Conservation (phyloP, 2,888 invertebrate genomes). For the Drosophila testacea region DNA sequence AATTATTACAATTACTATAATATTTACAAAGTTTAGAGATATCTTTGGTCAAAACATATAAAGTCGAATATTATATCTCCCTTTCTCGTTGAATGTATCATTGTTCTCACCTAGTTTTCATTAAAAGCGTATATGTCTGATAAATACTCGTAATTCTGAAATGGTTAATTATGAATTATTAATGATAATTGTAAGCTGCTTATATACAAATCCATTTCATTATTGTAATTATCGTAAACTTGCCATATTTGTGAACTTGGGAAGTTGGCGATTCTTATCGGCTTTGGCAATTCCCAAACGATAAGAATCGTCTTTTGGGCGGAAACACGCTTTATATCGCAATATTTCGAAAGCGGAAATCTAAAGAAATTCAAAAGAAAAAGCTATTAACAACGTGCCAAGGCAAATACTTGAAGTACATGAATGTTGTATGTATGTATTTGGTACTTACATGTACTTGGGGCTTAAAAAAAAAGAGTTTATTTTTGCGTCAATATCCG, state of each 20-base stretch:
- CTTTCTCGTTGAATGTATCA: too few relatives aligned
- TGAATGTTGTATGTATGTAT: too few relatives aligned
- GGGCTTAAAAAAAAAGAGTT: background rate
- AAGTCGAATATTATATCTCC: too few relatives aligned
- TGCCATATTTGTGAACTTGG: background rate
- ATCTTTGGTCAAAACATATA: too few relatives aligned
- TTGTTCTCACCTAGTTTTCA: background rate
- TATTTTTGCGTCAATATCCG: conserved; percentile 64
- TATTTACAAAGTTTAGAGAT: too few relatives aligned
- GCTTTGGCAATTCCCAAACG: conserved; percentile 7
- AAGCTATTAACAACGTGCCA: conserved; percentile 2
- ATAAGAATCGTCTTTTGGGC: conserved; percentile 14
- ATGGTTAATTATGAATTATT: conserved; percentile 6
- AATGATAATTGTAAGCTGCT: conserved; percentile 8
- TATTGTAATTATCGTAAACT: conserved; percentile 4
- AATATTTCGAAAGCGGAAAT: conserved; percentile 26
- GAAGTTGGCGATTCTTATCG: conserved; percentile 20
- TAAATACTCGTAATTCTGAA: background rate
- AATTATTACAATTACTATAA: too few relatives aligned
- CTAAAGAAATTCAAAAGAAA: conserved; percentile 21
- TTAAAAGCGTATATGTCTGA: background rate
- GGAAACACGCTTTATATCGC: conserved; percentile 37
- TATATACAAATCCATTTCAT: conserved; percentile 11
- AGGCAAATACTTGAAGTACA: conserved; percentile 7
- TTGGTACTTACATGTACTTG: background rate